Evolutionary conservation across 2,888 invertebrate genomes (phyloP).

Genomic region (Dicycla oo): DNA sequence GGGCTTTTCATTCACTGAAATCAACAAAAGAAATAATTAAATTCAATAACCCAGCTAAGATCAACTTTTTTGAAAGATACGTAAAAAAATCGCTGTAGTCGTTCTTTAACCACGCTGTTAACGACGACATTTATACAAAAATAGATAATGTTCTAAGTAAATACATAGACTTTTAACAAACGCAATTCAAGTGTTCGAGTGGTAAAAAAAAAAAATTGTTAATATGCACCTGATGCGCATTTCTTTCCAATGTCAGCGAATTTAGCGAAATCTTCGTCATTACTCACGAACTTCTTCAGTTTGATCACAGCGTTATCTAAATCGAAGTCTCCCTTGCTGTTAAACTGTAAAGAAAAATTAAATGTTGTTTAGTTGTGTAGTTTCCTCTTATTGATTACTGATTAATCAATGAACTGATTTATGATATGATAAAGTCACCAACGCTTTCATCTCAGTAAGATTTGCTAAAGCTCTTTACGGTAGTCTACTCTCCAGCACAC

Average conservation of each 20-base stretch:
- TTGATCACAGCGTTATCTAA: conserved; percentile 37
- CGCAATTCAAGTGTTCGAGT: neutral
- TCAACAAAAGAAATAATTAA: neutral
- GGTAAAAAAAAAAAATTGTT: too few species aligned
- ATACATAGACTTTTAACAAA: neutral
- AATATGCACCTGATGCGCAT: conserved; percentile 58
- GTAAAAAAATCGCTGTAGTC: too few species aligned
- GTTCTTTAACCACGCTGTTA: too few species aligned
- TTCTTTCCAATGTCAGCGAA: conserved; percentile 43
- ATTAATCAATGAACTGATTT: too few species aligned
- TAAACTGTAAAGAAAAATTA: conserved; percentile 52
- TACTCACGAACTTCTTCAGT: conserved; percentile 42
- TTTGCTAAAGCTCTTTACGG: neutral
- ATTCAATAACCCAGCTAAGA: neutral
- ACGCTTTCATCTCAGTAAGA: neutral
- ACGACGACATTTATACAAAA: too few species aligned
- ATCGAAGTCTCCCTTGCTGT: conserved; percentile 54
- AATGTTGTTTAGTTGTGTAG: neutral
- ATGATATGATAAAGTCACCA: neutral
- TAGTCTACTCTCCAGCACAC: neutral
- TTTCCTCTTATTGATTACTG: too few species aligned
- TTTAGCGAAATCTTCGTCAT: conserved; percentile 37
- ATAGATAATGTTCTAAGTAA: too few species aligned
- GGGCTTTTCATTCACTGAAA: conserved; percentile 65
- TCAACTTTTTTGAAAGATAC: too few species aligned